These are phyloP conservation scores for Galeopterus variegatus DNA, from an alignment of 2,113 vertebrate genomes.

Conservation along the genomic window DNA sequence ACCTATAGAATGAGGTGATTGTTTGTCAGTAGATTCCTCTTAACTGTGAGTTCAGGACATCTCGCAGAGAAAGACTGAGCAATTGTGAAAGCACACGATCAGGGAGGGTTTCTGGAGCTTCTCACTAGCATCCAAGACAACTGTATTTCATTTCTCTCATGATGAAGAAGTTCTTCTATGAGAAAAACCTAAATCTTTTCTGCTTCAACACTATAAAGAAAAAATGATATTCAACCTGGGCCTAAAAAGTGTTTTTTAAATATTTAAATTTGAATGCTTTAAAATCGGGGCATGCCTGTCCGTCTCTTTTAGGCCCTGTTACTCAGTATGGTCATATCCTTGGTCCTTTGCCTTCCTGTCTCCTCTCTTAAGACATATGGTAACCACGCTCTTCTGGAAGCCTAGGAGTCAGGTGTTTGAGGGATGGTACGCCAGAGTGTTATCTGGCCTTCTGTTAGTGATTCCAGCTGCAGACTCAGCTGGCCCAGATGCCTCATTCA, in stretches of 20 bases:
- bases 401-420: background rate
- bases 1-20: background rate
- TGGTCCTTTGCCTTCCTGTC: background rate
- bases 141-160: background rate
- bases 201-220: background rate
- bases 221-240: background rate
- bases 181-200: constrained; percentile 37
- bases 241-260: background rate
- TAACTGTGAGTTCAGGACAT: background rate
- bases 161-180: background rate
- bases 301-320: background rate
- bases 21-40: background rate
- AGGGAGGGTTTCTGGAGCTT: background rate
- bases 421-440: background rate
- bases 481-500: background rate
- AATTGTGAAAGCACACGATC: background rate
- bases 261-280: constrained; percentile 18
- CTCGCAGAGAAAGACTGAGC: background rate
- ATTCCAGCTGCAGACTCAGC: background rate
- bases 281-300: background rate
- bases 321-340: background rate
- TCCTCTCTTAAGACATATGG: background rate
- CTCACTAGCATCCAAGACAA: background rate
- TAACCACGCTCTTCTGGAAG: background rate
- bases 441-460: background rate